Conservation (phyloP, 92 coral and sea anemone species). For the Heteractis magnifica region DNA sequence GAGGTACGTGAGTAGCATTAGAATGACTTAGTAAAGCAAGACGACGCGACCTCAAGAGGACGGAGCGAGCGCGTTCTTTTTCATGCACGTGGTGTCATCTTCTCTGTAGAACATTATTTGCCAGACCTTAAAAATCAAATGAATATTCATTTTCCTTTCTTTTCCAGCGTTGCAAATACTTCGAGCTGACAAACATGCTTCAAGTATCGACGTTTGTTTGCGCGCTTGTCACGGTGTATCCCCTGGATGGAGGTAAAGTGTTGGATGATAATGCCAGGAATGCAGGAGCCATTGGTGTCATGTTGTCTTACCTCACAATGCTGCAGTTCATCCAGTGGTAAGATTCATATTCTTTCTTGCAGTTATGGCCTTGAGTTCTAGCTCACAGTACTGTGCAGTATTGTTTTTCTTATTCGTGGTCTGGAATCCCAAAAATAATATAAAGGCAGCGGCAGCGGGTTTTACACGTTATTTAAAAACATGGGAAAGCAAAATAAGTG, state of each 20-base stretch:
- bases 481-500: too few species aligned
- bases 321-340: slow-evolving; percentile 40
- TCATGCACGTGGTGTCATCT: background rate
- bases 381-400: too few species aligned
- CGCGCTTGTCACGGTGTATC: slow-evolving; percentile 29
- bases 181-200: slow-evolving; percentile 35
- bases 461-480: too few species aligned
- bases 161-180: slow-evolving; percentile 29
- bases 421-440: too few species aligned
- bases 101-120: background rate
- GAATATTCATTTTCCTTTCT: background rate
- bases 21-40: too few species aligned
- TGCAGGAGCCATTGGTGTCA: slow-evolving; percentile 34
- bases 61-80: too few species aligned
- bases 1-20: slow-evolving; percentile 17
- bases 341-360: background rate
- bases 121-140: background rate
- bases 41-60: background rate
- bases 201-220: slow-evolving; percentile 39
- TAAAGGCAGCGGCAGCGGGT: too few species aligned
- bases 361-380: too few species aligned
- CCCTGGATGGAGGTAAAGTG: slow-evolving; percentile 7
- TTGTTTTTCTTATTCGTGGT: too few species aligned
- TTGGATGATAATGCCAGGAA: background rate
- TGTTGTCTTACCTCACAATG: slow-evolving; percentile 30